A percentile compares a stretch with the other conserved stretches of the same genome.
phyloP scores from a whole-genome alignment of 2,113 vertebrate genomes.

The Urocynchramus pylzowi region DNA sequence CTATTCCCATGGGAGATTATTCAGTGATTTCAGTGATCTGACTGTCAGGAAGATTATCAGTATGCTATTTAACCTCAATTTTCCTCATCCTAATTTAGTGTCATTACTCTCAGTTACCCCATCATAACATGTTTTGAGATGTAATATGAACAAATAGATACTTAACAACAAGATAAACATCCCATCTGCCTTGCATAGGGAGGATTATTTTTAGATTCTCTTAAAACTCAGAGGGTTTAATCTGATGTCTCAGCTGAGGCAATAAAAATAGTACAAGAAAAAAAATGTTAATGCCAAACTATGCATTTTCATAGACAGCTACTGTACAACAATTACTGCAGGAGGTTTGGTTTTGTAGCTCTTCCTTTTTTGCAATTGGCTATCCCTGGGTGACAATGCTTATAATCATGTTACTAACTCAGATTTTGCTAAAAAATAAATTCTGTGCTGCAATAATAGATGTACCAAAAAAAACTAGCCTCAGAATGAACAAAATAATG shows the following conservation, averaged over 20 bases:
- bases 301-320: background rate
- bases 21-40: background rate
- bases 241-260: background rate
- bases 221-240: background rate
- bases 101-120: background rate
- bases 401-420: background rate
- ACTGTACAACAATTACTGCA: background rate
- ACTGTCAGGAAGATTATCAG: background rate
- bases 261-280: background rate
- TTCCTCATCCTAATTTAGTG: background rate
- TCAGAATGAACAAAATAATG: background rate
- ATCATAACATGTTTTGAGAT: slow-evolving; percentile 22
- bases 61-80: background rate
- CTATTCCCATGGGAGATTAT: background rate
- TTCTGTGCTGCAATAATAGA: background rate
- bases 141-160: background rate
- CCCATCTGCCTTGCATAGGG: background rate
- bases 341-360: background rate
- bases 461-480: background rate
- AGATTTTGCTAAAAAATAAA: background rate
- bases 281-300: background rate
- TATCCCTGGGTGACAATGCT: background rate
- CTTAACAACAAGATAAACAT: background rate
- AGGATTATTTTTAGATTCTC: background rate
- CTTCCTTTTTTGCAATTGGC: background rate